These are phyloP conservation scores for Zosterops borbonicus DNA, from an alignment of 2,113 vertebrate genomes.

Conservation along the genomic window DNA sequence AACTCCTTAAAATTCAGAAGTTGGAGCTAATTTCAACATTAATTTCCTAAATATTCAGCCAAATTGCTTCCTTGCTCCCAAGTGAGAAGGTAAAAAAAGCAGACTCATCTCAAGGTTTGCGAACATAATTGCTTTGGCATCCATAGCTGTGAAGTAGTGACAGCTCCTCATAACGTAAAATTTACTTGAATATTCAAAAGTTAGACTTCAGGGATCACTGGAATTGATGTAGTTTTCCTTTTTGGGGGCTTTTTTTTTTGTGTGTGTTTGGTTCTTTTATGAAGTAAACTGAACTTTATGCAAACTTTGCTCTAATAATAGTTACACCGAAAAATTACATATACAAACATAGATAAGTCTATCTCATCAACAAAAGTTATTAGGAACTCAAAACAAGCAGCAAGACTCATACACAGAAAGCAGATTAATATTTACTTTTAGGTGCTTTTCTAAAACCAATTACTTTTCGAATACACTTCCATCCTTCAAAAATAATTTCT, in stretches of 20 bases:
- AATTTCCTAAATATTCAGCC: conserved; percentile 49
- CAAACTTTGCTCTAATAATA: neutral
- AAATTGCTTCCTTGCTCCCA: conserved; percentile 41
- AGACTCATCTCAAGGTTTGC: conserved; percentile 21
- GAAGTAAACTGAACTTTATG: neutral
- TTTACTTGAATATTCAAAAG: conserved; percentile 53
- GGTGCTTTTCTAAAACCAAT: neutral
- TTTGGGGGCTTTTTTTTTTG: rapidly evolving
- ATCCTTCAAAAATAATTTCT: neutral
- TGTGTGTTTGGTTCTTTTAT: neutral
- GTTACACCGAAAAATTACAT: neutral
- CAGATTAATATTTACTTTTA: neutral
- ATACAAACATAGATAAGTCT: neutral
- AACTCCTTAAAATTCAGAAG: conserved; percentile 21
- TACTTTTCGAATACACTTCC: neutral
- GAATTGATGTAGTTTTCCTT: neutral
- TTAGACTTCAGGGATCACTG: conserved; percentile 18
- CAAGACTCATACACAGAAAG: neutral
- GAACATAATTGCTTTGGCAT: conserved; percentile 61
- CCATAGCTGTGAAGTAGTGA: conserved; percentile 46
- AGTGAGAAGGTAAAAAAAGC: neutral
- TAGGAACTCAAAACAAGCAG: neutral
- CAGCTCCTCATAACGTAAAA: conserved; percentile 18
- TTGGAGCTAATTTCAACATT: conserved; percentile 19
- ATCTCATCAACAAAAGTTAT: neutral